Percentiles rank a stretch among this genome's conserved stretches.
These are phyloP conservation scores for Oxystoma pomonae DNA, from an alignment of 2,888 invertebrate genomes.

Conservation along the genomic window DNA sequence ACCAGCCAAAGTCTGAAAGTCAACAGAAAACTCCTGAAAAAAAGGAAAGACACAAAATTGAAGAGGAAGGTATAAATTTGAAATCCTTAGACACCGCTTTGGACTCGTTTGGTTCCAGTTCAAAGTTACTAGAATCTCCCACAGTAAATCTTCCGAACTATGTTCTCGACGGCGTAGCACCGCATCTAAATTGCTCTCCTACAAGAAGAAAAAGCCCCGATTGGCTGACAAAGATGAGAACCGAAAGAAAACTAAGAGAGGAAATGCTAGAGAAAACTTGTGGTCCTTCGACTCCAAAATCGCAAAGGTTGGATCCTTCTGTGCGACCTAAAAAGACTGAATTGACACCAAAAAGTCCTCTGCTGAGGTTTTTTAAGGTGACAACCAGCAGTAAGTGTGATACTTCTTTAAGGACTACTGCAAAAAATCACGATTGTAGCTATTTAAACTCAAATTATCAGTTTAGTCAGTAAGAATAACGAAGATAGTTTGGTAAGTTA, in stretches of 20 bases:
- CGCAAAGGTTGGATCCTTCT: conserved; percentile 32
- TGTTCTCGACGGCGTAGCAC: conserved; percentile 71
- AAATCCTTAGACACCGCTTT: conserved; percentile 17
- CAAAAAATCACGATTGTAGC: conserved; percentile 1
- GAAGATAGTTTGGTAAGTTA: no score
- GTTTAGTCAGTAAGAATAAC: neutral
- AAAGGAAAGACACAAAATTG: conserved; percentile 4
- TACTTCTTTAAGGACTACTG: neutral
- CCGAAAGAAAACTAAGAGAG: conserved; percentile 48
- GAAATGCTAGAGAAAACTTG: conserved; percentile 32
- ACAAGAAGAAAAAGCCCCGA: conserved; percentile 62
- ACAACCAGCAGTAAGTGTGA: conserved; percentile 29
- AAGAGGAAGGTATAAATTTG: conserved; percentile 17
- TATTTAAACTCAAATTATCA: neutral
- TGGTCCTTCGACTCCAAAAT: conserved; percentile 32
- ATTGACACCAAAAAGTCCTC: conserved; percentile 33
- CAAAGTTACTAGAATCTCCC: conserved; percentile 50
- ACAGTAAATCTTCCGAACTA: conserved; percentile 73
- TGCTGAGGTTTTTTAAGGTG: conserved; percentile 40
- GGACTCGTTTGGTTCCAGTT: conserved; percentile 3
- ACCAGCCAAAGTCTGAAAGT: conserved; percentile 31
- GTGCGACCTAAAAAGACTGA: conserved; percentile 23
- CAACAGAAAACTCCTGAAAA: conserved; percentile 7
- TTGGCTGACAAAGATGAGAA: conserved; percentile 66
- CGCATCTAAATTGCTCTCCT: conserved; percentile 70